Conservation (phyloP, 2,797 vertebrate genomes). For the Naso thynnoides region DNA sequence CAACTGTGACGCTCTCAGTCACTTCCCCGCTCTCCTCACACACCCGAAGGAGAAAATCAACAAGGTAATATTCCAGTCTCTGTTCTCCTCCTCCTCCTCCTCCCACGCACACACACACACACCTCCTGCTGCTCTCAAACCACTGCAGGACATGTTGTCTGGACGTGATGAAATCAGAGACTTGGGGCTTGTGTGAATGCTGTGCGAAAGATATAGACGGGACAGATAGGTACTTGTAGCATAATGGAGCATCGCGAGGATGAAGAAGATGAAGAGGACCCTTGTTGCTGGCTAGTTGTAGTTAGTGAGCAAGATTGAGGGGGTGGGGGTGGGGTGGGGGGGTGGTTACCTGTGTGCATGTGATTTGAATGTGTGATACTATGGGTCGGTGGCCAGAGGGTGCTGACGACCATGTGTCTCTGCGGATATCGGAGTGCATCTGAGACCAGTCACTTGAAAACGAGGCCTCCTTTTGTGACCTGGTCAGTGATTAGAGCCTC, state of each 20-base stretch:
- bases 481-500: conserved; percentile 93
- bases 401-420: conserved; percentile 81
- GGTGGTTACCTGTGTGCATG: conserved; percentile 27
- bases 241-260: conserved; percentile 30
- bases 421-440: conserved; percentile 97
- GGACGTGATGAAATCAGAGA: conserved; percentile 94
- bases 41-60: conserved; percentile 99
- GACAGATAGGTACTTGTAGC: conserved; percentile 19
- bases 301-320: conserved; percentile 9
- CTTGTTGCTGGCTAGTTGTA: neutral
- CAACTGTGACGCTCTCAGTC: conserved; percentile 96
- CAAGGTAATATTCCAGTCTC: conserved; percentile 88
- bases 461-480: conserved; percentile 81
- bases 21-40: conserved; percentile 96
- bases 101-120: neutral
- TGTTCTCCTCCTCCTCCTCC: neutral
- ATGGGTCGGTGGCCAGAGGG: conserved; percentile 84
- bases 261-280: conserved; percentile 56
- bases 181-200: conserved; percentile 76
- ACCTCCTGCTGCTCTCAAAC: neutral
- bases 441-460: conserved; percentile 88
- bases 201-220: conserved; percentile 36
- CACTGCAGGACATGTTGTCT: conserved; percentile 49
- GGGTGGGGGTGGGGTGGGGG: neutral
- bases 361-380: conserved; percentile 31